A percentile compares a stretch with the other conserved stretches of the same genome.
Evolutionary conservation across 2,888 invertebrate genomes (phyloP).

Genomic region (Graphium colonna): DNA sequence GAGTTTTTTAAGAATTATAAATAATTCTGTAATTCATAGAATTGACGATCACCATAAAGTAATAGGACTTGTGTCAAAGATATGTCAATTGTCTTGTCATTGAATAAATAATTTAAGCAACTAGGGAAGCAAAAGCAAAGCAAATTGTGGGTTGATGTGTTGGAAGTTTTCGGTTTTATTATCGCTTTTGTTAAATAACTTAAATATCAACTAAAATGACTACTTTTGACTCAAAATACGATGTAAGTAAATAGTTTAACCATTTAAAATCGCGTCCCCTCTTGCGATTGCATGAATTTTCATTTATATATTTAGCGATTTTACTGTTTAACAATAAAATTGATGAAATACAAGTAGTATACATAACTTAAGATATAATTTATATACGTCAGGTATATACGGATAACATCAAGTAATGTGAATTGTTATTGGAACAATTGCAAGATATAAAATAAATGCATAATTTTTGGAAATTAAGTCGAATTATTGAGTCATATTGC

Average conservation of each 20-base stretch:
- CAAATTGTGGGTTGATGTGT: constrained; percentile 47
- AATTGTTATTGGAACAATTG: too few relatives aligned
- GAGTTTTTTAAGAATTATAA: too few relatives aligned
- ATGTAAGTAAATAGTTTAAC: constrained; percentile 64
- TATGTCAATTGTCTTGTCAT: neutral
- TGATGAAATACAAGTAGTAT: neutral
- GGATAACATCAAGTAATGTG: too few relatives aligned
- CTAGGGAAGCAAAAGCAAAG: constrained; percentile 23
- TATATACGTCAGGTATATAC: too few relatives aligned
- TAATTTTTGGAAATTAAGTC: neutral
- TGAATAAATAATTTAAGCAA: neutral
- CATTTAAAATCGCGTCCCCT: neutral
- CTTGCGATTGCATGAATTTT: neutral
- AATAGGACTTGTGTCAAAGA: constrained; percentile 5
- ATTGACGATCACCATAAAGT: too few relatives aligned
- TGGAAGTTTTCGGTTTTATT: constrained; percentile 46
- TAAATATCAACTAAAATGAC: constrained; percentile 45
- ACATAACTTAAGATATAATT: too few relatives aligned
- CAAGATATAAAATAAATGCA: neutral
- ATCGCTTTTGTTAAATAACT: constrained; percentile 32
- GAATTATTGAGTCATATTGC: constrained; percentile 2
- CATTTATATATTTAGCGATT: neutral
- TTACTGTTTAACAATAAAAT: neutral
- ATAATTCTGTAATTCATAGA: neutral
- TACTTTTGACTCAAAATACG: constrained; percentile 74